These are phyloP conservation scores for Sebastes hopkinsi DNA, from an alignment of 2,797 vertebrate species.

Conservation along the genomic window DNA sequence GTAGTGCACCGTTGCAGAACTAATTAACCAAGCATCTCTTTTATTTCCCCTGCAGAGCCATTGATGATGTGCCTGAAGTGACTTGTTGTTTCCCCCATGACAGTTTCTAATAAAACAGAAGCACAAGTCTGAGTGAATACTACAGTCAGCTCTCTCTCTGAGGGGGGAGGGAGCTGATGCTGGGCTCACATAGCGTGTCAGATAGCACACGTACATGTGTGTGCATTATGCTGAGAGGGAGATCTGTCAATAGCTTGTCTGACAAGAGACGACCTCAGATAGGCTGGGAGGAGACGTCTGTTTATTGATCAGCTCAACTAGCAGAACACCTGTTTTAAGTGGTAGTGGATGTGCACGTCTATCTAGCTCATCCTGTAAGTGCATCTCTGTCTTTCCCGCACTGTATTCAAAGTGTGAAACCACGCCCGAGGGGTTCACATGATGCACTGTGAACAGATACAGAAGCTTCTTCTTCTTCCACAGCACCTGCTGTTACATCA, in stretches of 20 bases:
- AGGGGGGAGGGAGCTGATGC: background rate
- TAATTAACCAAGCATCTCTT: conserved; percentile 39
- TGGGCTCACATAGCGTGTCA: conserved; percentile 1
- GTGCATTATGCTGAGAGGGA: background rate
- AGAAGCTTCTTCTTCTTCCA: background rate
- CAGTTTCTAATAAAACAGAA: conserved; percentile 31
- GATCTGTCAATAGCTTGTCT: conserved; percentile 36
- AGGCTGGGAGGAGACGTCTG: background rate
- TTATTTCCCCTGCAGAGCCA: conserved; percentile 10
- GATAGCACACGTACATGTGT: conserved; percentile 4
- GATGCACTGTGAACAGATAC: background rate
- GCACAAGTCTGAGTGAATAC: background rate
- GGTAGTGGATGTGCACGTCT: background rate
- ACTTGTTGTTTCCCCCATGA: conserved; percentile 13
- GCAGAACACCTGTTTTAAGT: background rate
- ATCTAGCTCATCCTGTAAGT: background rate
- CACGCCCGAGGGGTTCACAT: background rate
- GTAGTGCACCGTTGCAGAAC: conserved; percentile 28
- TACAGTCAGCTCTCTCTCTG: background rate
- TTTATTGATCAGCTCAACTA: conserved; percentile 1
- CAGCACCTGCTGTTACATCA: background rate
- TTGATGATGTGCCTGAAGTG: conserved; percentile 21
- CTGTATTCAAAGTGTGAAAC: background rate
- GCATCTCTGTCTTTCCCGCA: background rate
- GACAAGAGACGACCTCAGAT: conserved; percentile 14